phyloP scores from a whole-genome alignment of 2,888 invertebrate species.

The Leucoptera coffeella region DNA sequence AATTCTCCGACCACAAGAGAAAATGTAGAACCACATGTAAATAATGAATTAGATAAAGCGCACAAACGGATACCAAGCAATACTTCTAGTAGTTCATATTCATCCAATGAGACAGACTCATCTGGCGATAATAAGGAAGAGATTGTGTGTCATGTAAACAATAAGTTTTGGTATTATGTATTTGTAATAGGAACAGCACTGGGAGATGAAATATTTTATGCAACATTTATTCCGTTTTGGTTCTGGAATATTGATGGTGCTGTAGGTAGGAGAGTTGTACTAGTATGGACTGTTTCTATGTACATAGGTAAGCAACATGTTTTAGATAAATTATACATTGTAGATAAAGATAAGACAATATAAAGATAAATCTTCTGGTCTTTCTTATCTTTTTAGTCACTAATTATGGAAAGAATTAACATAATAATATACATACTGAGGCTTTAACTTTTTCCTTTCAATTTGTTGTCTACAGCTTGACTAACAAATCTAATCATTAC shows the following conservation, averaged over 20 bases:
- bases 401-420: background rate
- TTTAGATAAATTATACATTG: no score
- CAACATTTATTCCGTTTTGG: conserved; percentile 88
- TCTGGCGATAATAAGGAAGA: conserved; percentile 26
- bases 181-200: conserved; percentile 80
- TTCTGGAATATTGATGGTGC: conserved; percentile 91
- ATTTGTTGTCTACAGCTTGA: no score
- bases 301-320: conserved; percentile 76
- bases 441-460: no score
- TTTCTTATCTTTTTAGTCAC: background rate
- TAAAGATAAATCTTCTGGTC: no score
- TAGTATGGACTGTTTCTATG: conserved; percentile 80
- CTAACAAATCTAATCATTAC: background rate
- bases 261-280: conserved; percentile 73
- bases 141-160: conserved; percentile 52
- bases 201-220: conserved; percentile 88
- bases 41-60: conserved; percentile 19
- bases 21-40: conserved; percentile 14
- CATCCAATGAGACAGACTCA: conserved; percentile 29
- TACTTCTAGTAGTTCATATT: conserved; percentile 28
- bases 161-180: conserved; percentile 77
- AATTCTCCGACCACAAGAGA: conserved; percentile 10
- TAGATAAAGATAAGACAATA: no score
- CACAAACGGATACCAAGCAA: conserved; percentile 33
- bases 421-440: no score